A percentile compares a stretch with the other conserved stretches of the same genome.
Evolutionary conservation across 2,113 vertebrate genomes (phyloP).

Genomic region (Megaleporinus macrocephalus): DNA sequence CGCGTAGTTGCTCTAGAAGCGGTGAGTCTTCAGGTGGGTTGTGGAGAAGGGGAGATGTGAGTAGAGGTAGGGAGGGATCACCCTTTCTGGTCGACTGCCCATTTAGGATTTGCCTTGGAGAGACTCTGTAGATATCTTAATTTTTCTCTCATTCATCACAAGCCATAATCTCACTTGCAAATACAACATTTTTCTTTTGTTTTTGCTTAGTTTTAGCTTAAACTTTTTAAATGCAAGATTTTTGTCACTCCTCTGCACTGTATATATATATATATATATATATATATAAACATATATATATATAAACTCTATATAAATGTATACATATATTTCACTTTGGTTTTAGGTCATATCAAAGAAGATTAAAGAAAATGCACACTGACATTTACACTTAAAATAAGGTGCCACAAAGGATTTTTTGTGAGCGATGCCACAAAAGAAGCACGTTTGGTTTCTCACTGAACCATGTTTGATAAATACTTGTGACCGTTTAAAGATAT

Average conservation of each 20-base stretch:
- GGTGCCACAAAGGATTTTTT: no score
- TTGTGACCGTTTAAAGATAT: constrained; percentile 59
- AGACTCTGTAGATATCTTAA: constrained; percentile 49
- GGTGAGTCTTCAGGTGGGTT: constrained; percentile 31
- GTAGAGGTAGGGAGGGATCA: neutral
- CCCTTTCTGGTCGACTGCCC: constrained; percentile 30
- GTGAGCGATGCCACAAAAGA: neutral
- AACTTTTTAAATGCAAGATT: constrained; percentile 84
- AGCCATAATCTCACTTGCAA: constrained; percentile 72
- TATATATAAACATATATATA: constrained; percentile 56
- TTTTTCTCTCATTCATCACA: constrained; percentile 65
- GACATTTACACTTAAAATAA: neutral
- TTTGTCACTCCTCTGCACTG: constrained; percentile 68
- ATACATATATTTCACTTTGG: constrained; percentile 71
- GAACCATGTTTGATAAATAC: no score
- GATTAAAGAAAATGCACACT: constrained; percentile 59
- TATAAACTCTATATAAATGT: constrained; percentile 43
- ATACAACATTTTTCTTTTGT: constrained; percentile 79
- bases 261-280: constrained; percentile 61
- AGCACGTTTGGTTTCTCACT: neutral
- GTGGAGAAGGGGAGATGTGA: neutral
- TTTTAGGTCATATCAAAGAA: constrained; percentile 59
- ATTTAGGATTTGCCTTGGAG: constrained; percentile 56
- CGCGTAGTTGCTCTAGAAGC: constrained; percentile 22
- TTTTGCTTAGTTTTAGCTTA: constrained; percentile 76